A percentile compares a stretch with the other conserved stretches of the same genome.
Evolutionary conservation across 1,140 invertebrate genomes (phyloP).

Genomic region (Drosophila ambigua): DNA sequence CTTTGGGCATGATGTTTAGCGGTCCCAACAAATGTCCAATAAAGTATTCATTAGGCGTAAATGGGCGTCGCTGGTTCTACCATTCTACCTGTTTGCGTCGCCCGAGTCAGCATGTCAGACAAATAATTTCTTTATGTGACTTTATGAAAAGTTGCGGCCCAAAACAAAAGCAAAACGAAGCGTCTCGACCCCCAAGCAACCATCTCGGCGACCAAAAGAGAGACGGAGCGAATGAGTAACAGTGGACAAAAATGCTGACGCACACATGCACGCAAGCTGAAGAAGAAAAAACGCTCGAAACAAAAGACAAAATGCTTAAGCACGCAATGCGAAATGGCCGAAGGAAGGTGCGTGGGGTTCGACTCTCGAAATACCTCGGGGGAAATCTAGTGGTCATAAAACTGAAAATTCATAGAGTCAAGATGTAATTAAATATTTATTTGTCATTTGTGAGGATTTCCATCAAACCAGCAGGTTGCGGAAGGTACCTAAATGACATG

Average conservation of each 20-base stretch:
- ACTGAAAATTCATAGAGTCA: too few species aligned
- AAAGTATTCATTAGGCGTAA: constrained; percentile 74
- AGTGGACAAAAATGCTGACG: constrained; percentile 43
- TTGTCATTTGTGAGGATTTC: too few species aligned
- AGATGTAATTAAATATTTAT: too few species aligned
- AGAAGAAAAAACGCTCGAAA: constrained; percentile 56
- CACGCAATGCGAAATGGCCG: constrained; percentile 57
- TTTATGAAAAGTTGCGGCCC: constrained; percentile 58
- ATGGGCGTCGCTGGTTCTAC: constrained; percentile 41
- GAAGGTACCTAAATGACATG: too few species aligned
- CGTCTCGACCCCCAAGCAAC: constrained; percentile 14
- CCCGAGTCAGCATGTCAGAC: constrained; percentile 62
- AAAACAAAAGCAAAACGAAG: constrained; percentile 39
- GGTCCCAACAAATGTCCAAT: constrained; percentile 56
- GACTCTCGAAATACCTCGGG: constrained; percentile 30
- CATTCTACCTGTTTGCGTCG: constrained; percentile 30
- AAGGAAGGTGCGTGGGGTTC: background rate
- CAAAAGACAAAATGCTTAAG: constrained; percentile 72
- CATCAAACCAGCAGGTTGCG: too few species aligned
- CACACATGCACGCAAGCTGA: constrained; percentile 20
- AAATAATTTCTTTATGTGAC: constrained; percentile 72
- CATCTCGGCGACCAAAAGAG: constrained; percentile 24
- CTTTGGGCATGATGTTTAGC: constrained; percentile 42
- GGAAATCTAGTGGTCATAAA: background rate
- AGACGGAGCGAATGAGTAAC: constrained; percentile 24